Conservation (phyloP, 2,888 invertebrate genomes). For the Drosophila fulvimacula region DNA sequence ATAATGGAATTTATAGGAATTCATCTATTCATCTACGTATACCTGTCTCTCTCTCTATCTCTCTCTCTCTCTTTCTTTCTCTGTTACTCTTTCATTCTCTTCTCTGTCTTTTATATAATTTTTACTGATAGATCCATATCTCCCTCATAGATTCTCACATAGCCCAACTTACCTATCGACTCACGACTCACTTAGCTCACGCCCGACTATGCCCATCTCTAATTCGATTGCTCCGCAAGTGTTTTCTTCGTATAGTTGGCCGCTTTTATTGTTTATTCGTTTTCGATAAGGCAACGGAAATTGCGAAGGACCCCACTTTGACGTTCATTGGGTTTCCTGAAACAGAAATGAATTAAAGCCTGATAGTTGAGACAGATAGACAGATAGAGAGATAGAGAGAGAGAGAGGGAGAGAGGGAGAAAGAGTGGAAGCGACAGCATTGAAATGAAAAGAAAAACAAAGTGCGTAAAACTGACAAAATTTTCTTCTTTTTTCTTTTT, state of each 20-base stretch:
- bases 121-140: not conserved
- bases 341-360: slow-evolving; percentile 67
- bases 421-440: slow-evolving; percentile 1
- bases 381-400: slow-evolving; percentile 12
- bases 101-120: no score
- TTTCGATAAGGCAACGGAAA: slow-evolving; percentile 80
- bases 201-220: slow-evolving; percentile 46
- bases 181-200: slow-evolving; percentile 37
- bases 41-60: not conserved
- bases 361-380: slow-evolving; percentile 25
- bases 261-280: slow-evolving; percentile 78
- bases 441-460: slow-evolving; percentile 35
- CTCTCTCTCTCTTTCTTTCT: not conserved
- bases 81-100: not conserved
- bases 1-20: no score
- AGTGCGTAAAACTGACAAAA: slow-evolving; percentile 55
- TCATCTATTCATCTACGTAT: not conserved
- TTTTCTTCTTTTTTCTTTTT: slow-evolving; percentile 18
- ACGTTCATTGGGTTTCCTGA: slow-evolving; percentile 61
- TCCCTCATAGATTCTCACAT: no score
- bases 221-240: slow-evolving; percentile 9
- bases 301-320: slow-evolving; percentile 64
- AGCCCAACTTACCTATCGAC: not conserved
- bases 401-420: not conserved
- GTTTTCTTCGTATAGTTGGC: slow-evolving; percentile 61